phyloP scores from a whole-genome alignment of 2,888 invertebrate species.

The Micoletzkya japonica region DNA sequence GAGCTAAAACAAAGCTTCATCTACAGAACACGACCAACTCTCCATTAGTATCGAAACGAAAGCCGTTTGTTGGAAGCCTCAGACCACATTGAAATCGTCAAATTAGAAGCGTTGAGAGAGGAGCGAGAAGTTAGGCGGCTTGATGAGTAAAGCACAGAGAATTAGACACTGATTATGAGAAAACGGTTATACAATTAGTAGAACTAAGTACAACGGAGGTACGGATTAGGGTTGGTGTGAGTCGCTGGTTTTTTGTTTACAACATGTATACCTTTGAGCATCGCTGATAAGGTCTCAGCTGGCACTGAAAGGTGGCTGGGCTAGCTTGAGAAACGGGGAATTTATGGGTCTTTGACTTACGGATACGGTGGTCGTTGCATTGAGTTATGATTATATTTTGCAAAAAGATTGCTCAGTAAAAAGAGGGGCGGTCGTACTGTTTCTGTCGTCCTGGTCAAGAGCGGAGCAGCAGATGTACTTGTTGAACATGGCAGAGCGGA shows the following conservation, averaged over 20 bases:
- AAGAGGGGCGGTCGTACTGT: not conserved
- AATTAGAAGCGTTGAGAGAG: not conserved
- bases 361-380: no score
- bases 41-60: no score
- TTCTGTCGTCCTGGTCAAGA: slow-evolving; percentile 34
- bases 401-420: not conserved
- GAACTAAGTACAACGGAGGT: not conserved
- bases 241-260: not conserved
- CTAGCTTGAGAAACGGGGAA: not conserved
- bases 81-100: no score
- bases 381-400: not conserved
- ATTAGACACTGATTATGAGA: not conserved
- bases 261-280: slow-evolving; percentile 6
- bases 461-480: slow-evolving; percentile 60
- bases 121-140: not conserved
- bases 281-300: not conserved
- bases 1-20: slow-evolving; percentile 40
- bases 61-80: no score
- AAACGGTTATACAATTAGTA: not conserved
- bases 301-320: not conserved
- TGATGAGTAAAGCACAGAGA: not conserved
- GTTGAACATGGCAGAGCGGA: slow-evolving; percentile 54
- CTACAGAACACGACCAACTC: no score
- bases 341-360: no score
- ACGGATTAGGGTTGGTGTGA: not conserved